Base-by-base conservation (phyloP, 2,888 invertebrate genomes). In the Bellardia pandia region DNA sequence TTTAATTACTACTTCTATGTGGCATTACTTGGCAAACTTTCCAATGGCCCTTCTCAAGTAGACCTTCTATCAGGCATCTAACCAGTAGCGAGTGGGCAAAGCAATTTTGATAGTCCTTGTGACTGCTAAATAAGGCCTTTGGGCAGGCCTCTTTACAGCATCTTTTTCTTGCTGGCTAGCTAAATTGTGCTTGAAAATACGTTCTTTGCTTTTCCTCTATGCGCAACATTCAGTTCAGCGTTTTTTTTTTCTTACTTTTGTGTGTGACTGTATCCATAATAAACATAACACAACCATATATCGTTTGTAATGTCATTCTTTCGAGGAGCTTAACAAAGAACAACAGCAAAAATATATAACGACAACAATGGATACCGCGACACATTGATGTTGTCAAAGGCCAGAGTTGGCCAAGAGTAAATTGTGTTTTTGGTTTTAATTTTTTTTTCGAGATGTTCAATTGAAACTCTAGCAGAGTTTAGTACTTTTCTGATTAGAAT, bases 281-380 rank as follows among this genome's bases (percentile, higher is more conserved):
- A 86, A 78, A 82, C 62, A 74, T 30, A 71, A 75, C 62, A 75
- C 45, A 75, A 42, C 14, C 74, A 58, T 60, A 23, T 79, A 72
- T 64, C 51, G 64, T 79, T 72, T 60, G 58, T 60, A 60, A 58
- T 83, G 84, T 84, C 72, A 84, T 80, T 60, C 60, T 72, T 75
- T 45, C 13, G 68, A 76, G 60, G 30, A 75, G 53, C 72, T 33
- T 40, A 62, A 7, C 53, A 53, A 37, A 30, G 13, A 48, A 60
- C 60, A 72, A 69, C 60, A 75, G 58, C 64, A 78, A 53, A 16
- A 76, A 76, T 16, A 75, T 71, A 8, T 56, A 74, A 40, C 33
- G 13, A 60, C 30, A 86, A 68, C 79, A 80, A 64, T 68, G 53
- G 68, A 56, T 56, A 48, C 71, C 40, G 48, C 13, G 51, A 68